These are phyloP conservation scores for Petrophora chlorosata DNA, from an alignment of 2,888 invertebrate genomes.

Conservation along the genomic window DNA sequence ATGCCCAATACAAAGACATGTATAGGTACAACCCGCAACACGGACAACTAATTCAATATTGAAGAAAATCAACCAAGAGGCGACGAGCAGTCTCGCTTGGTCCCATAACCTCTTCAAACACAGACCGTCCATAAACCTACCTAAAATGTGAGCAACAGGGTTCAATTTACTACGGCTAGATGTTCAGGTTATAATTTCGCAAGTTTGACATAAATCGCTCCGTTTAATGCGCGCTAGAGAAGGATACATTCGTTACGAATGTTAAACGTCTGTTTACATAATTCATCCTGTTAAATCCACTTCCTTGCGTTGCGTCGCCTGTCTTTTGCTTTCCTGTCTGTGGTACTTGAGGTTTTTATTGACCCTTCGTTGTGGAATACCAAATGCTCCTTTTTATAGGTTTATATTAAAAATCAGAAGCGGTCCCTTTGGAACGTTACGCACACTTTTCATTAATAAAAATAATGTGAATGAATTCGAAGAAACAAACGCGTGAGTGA, in stretches of 20 bases:
- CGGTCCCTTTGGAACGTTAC: no score
- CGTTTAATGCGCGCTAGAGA: conserved; percentile 53
- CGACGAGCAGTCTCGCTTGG: conserved; percentile 52
- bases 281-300: conserved; percentile 39
- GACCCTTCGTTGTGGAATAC: background rate
- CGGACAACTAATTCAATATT: conserved; percentile 33
- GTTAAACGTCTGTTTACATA: conserved; percentile 57
- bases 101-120: background rate
- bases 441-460: no score
- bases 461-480: no score
- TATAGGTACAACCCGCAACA: no score
- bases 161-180: background rate
- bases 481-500: no score
- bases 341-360: background rate
- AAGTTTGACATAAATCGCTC: conserved; percentile 51
- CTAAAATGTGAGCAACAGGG: background rate
- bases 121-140: background rate
- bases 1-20: conserved; percentile 5
- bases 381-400: background rate
- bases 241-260: conserved; percentile 59
- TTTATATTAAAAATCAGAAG: no score
- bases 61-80: conserved; percentile 39
- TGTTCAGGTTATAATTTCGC: conserved; percentile 33
- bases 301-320: conserved; percentile 36
- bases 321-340: conserved; percentile 6